Percentiles rank a stretch among this genome's conserved stretches.
Conservation (phyloP, 37 sponge, comb jelly and placozoan genomes). For the Eunapius fragilis region DNA sequence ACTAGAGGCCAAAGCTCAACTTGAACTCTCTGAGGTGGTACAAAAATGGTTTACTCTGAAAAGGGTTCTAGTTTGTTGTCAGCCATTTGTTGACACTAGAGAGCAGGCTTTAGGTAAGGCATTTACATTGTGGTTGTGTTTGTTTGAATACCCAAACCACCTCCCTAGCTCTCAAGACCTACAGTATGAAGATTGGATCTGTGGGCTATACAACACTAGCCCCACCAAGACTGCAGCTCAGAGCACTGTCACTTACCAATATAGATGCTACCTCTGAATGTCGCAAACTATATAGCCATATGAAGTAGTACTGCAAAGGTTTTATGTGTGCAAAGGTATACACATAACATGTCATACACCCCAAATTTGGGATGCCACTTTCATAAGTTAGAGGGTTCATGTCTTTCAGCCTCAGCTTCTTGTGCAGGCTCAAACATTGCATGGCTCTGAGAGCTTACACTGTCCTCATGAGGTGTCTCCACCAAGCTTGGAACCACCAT, state of each 20-base stretch:
- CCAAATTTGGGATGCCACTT: neutral
- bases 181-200: neutral
- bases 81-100: neutral
- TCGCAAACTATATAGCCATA: neutral
- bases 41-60: neutral
- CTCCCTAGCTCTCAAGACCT: neutral
- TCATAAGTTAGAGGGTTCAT: neutral
- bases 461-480: neutral
- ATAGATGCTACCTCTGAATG: neutral
- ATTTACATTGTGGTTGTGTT: neutral
- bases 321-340: too few relatives aligned
- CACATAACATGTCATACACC: neutral
- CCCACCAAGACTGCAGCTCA: conserved; percentile 53
- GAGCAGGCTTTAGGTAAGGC: neutral
- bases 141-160: neutral
- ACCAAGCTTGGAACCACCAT: neutral
- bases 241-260: conserved; percentile 5
- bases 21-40: neutral
- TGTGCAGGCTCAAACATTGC: neutral
- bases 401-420: neutral
- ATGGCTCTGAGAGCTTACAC: neutral
- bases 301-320: neutral
- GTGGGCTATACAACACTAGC: conserved; percentile 26
- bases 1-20: neutral
- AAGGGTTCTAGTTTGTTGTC: neutral